Percentiles rank a stretch among this genome's conserved stretches.
These are phyloP conservation scores for Dinomys branickii DNA, from an alignment of 2,113 vertebrate genomes.

Conservation along the genomic window DNA sequence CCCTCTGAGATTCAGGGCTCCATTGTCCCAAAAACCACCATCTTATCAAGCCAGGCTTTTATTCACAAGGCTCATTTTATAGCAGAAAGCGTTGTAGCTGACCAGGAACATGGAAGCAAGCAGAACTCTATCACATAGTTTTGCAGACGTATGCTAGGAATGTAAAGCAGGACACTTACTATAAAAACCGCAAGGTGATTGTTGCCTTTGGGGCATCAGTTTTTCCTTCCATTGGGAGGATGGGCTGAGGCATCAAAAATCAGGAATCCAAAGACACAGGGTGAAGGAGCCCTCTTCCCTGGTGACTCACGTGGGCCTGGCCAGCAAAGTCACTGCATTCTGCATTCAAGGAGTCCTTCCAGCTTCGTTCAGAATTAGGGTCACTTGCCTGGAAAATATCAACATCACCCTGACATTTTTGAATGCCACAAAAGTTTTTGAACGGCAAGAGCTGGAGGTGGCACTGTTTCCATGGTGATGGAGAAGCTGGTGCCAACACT, in stretches of 20 bases:
- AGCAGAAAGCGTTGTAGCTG: neutral
- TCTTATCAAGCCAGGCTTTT: neutral
- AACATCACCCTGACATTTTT: neutral
- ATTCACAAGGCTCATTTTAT: neutral
- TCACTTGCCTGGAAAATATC: neutral
- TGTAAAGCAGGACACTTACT: neutral
- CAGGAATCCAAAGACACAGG: neutral
- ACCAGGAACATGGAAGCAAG: neutral
- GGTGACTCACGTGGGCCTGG: neutral
- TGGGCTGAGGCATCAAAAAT: neutral
- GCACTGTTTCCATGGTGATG: conserved; percentile 48
- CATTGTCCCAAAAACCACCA: neutral
- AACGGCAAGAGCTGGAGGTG: neutral
- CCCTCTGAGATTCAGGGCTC: neutral
- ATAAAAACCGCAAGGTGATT: neutral
- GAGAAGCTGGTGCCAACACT: neutral
- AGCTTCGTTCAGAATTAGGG: neutral
- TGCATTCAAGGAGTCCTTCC: neutral
- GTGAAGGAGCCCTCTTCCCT: neutral
- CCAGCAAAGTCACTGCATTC: neutral
- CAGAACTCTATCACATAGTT: neutral
- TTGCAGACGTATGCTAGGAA: neutral
- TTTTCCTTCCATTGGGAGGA: neutral
- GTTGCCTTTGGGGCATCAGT: neutral
- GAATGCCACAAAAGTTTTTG: neutral